Conservation (phyloP, 2,113 vertebrate species). For the Aegypius monachus region DNA sequence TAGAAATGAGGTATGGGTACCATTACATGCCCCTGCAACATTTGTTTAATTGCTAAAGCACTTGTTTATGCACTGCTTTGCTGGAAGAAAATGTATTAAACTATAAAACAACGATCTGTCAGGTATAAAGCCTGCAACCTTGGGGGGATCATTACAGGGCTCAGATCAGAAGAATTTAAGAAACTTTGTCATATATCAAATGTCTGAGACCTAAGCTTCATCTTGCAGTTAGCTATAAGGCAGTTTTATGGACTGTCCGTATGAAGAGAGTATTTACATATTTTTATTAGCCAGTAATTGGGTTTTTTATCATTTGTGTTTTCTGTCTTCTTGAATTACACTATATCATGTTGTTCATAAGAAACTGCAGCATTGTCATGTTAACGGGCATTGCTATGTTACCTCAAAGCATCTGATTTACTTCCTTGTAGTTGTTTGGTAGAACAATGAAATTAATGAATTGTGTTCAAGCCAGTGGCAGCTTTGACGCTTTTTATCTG, state of each 20-base stretch:
- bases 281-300: slow-evolving; percentile 50
- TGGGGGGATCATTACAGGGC: not conserved
- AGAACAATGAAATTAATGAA: slow-evolving; percentile 43
- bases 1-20: slow-evolving; percentile 48
- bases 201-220: not conserved
- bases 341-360: not conserved
- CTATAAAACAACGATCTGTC: slow-evolving; percentile 35
- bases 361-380: not conserved
- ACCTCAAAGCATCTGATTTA: slow-evolving; percentile 31
- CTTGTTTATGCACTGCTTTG: slow-evolving; percentile 30
- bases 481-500: not conserved
- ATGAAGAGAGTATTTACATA: slow-evolving; percentile 32
- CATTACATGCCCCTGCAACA: slow-evolving; percentile 6
- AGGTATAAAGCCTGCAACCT: slow-evolving; percentile 3
- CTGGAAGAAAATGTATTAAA: slow-evolving; percentile 28
- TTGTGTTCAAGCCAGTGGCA: not conserved
- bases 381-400: not conserved
- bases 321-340: slow-evolving; percentile 43
- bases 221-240: not conserved
- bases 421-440: not conserved
- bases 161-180: slow-evolving; percentile 26
- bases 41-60: slow-evolving; percentile 55
- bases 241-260: slow-evolving; percentile 4
- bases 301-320: slow-evolving; percentile 31
- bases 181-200: not conserved